Conservation (phyloP, 2,797 vertebrate genomes). For the Oophaga sylvatica region DNA sequence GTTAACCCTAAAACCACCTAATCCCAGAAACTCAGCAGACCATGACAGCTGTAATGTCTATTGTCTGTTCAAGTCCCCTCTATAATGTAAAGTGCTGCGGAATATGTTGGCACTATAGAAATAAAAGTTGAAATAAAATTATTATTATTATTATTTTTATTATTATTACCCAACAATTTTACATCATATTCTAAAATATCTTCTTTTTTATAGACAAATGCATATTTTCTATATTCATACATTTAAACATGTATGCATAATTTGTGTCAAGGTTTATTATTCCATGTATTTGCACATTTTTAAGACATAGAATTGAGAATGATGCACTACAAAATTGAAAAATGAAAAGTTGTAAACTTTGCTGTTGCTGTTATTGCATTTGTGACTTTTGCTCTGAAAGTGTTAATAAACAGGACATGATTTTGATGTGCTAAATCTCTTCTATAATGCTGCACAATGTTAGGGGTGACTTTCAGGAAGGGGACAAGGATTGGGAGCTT, state of each 20-base stretch:
- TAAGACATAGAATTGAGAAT: not conserved
- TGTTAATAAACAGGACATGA: conserved; percentile 24
- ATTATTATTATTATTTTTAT: no score
- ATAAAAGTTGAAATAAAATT: no score
- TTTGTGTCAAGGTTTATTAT: not conserved
- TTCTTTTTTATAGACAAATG: no score
- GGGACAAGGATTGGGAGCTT: not conserved
- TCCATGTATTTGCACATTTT: not conserved
- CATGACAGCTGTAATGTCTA: no score
- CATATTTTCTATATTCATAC: not conserved
- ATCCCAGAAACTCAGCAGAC: no score
- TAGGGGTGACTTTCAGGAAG: conserved; percentile 50
- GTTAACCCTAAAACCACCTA: no score
- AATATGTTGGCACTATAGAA: no score
- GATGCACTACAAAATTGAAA: no score
- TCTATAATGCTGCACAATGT: conserved; percentile 1
- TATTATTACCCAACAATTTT: no score
- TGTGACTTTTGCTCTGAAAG: not conserved
- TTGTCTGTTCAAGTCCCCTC: no score
- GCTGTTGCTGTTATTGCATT: not conserved
- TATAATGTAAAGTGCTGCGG: no score
- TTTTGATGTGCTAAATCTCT: not conserved
- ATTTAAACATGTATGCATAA: not conserved
- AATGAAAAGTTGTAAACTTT: not conserved
- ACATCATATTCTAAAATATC: no score